Evolutionary conservation across 2,797 vertebrate genomes (phyloP), one percentile per base, ranked within the genome.

Genomic region (Schizothorax lantsangensis): DNA sequence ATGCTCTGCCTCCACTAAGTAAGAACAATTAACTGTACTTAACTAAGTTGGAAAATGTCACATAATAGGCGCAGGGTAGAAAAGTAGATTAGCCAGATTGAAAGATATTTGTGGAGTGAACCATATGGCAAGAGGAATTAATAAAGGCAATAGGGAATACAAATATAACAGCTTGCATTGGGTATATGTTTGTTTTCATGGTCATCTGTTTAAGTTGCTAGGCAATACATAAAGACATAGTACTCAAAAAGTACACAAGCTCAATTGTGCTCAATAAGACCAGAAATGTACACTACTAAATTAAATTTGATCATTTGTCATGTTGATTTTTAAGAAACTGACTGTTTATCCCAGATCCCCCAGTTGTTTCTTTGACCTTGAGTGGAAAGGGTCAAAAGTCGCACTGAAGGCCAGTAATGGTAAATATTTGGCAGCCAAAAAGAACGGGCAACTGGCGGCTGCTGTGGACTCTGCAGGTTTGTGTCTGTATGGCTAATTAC

Each of bases 401-500:
- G 96, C 96, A n/a, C 93, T 99, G 81, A 96, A 96, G 38, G 98
- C 97, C 0, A 95, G 95, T 87, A 99, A 98, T 0, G 96, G 97
- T 89, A 99, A 99, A 89, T 99, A 97, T 0, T 96, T 99, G 92
- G 95, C 94, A 0, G 97, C 98, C 0, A 99, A 99, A 96, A 99
- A 97, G 95, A 99, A 99, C 0, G 98, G 98, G 79, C 98, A 99
- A 92, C 95, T 99, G 72, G 95, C 97, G 0, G 98, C 98, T n/a
- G 96, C 96, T 0, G 93, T 97, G 64, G 98, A 99, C 92, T 95
- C 91, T 0, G 93, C 97, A 57, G 97, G 98, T 99, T 75, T 62
- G 88, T 86, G 54, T 43, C 14, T 19, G 59, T 30, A 5, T 15
- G 52, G 5, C 73, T 78, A 38, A 75, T 33, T 38, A 15, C 0